These are phyloP conservation scores for Diplolepis rosae DNA, from an alignment of 2,888 invertebrate genomes.

Conservation along the genomic window DNA sequence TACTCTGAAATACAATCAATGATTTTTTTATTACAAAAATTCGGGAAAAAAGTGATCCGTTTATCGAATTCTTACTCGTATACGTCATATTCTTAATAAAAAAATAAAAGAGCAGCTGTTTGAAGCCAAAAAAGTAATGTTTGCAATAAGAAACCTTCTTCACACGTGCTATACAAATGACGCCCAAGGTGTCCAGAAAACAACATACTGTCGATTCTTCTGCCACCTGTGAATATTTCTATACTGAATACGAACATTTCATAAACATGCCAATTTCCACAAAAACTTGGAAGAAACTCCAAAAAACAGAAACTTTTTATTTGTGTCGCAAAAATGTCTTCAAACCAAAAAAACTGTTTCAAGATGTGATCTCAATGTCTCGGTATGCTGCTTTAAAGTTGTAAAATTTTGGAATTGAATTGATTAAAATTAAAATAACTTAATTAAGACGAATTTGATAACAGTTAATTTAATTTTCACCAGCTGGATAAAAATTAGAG, in stretches of 20 bases:
- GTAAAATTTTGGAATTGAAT: too few species aligned
- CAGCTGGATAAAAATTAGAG: background rate
- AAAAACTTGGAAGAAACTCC: background rate
- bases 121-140: constrained; percentile 13
- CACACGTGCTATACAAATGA: background rate
- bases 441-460: too few species aligned
- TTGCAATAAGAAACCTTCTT: constrained; percentile 1
- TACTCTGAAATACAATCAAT: too few species aligned
- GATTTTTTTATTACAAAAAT: too few species aligned
- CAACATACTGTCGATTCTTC: background rate
- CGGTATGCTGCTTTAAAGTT: too few species aligned
- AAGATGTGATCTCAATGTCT: too few species aligned
- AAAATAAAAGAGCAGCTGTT: background rate
- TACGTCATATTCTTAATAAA: background rate
- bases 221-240: constrained; percentile 1
- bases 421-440: too few species aligned
- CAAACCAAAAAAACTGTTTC: too few species aligned
- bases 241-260: background rate
- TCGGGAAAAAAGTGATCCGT: too few species aligned
- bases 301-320: background rate
- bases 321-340: too few species aligned
- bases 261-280: background rate
- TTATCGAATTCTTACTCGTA: too few species aligned
- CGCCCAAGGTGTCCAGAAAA: constrained; percentile 13
- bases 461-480: background rate